Conservation (phyloP, 2,888 invertebrate species). For the Scelioninae gen. 2 region DNA sequence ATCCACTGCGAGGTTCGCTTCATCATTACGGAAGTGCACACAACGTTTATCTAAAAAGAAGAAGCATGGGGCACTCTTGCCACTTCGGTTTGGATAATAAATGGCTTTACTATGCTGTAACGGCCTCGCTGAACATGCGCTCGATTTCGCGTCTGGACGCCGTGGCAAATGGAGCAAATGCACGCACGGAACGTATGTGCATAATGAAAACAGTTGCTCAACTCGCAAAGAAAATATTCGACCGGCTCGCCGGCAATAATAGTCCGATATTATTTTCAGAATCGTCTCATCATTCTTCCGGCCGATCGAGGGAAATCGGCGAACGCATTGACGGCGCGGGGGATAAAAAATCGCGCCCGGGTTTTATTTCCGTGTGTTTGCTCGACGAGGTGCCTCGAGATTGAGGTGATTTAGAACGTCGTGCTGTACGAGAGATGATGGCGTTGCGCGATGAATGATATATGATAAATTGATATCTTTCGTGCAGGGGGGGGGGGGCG, state of each 20-base stretch:
- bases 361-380: conserved; percentile 29
- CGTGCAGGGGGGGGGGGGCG: conserved; percentile 18
- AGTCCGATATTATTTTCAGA: conserved; percentile 48
- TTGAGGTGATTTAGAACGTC: conserved; percentile 41
- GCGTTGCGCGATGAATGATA: conserved; percentile 24
- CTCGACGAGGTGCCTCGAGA: conserved; percentile 22
- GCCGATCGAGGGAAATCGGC: conserved; percentile 35
- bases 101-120: conserved; percentile 58
- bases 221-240: conserved; percentile 50
- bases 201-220: conserved; percentile 59
- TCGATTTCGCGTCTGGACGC: conserved; percentile 59
- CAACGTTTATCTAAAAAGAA: conserved; percentile 60
- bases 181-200: conserved; percentile 59
- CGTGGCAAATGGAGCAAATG: conserved; percentile 60
- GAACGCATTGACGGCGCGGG: conserved; percentile 18
- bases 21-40: conserved; percentile 60
- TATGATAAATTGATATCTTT: conserved; percentile 47
- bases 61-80: conserved; percentile 57
- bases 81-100: conserved; percentile 60
- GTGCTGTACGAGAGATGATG: conserved; percentile 9
- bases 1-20: conserved; percentile 52
- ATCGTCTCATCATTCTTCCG: conserved; percentile 41
- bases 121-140: conserved; percentile 58
- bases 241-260: conserved; percentile 41
- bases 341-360: conserved; percentile 10